These are phyloP conservation scores for Semnornis frantzii DNA, from an alignment of 2,113 vertebrate species.

Conservation along the genomic window DNA sequence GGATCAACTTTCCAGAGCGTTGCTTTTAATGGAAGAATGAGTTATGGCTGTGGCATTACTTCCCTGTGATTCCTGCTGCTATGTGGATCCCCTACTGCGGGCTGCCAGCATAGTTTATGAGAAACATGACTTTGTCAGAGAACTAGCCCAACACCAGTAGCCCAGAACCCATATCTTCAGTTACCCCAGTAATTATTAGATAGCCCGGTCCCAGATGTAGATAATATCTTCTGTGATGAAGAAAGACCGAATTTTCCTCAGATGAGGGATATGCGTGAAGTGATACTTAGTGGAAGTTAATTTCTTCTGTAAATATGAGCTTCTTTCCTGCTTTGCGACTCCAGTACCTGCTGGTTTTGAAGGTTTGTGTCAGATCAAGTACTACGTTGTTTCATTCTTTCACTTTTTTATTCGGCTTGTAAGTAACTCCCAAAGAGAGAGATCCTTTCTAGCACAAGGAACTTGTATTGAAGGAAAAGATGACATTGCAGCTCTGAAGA, in stretches of 20 bases:
- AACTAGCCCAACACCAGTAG: not conserved
- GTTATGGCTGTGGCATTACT: not conserved
- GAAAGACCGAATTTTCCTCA: not conserved
- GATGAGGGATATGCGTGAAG: not conserved
- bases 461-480: not conserved
- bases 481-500: not conserved
- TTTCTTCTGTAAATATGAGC: fast-evolving
- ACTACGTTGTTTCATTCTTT: not conserved
- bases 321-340: not conserved
- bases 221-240: not conserved
- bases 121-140: not conserved
- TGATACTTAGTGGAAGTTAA: not conserved
- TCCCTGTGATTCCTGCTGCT: not conserved
- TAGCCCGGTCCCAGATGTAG: not conserved
- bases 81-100: not conserved
- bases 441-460: not conserved
- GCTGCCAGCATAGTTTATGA: not conserved
- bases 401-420: not conserved
- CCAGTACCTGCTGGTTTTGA: not conserved
- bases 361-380: not conserved
- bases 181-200: not conserved
- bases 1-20: not conserved
- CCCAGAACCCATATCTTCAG: not conserved
- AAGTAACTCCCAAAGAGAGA: not conserved
- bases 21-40: not conserved